Evolutionary conservation across 2,888 invertebrate species (phyloP).

Genomic region (Torymus texanus): DNA sequence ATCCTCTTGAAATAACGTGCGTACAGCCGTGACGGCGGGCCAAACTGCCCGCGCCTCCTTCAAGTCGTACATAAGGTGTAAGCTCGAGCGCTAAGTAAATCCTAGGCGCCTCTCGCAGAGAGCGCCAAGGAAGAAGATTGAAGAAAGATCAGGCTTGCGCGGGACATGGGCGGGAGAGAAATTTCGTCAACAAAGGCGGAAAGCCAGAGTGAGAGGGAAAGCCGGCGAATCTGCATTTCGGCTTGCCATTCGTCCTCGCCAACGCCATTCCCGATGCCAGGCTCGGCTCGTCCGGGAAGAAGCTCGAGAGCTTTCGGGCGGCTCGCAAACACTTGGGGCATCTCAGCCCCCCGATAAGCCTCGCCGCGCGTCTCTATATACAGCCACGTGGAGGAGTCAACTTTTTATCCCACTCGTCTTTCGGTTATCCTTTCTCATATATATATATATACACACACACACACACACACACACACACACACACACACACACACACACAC

Average conservation of each 20-base stretch:
- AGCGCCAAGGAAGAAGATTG: constrained; percentile 3
- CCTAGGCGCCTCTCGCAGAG: constrained; percentile 29
- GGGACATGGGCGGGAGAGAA: constrained; percentile 43
- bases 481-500: too few species aligned
- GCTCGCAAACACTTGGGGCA: constrained; percentile 72
- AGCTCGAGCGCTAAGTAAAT: constrained; percentile 66
- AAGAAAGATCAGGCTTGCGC: background rate
- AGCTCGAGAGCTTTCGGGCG: constrained; percentile 73
- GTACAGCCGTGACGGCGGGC: too few species aligned
- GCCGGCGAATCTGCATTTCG: constrained; percentile 75
- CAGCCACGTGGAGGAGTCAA: background rate
- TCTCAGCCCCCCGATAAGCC: constrained; percentile 58
- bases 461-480: too few species aligned
- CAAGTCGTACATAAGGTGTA: constrained; percentile 57
- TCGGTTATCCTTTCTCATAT: background rate
- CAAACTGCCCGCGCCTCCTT: too few species aligned
- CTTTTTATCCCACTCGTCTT: background rate
- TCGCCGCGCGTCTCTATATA: constrained; percentile 7
- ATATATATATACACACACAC: too few species aligned
- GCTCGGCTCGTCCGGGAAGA: constrained; percentile 58
- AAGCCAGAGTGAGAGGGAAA: constrained; percentile 57
- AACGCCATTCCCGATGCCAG: constrained; percentile 52
- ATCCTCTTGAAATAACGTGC: too few species aligned
- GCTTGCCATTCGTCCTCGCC: constrained; percentile 69
- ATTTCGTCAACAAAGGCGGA: constrained; percentile 8